Evolutionary conservation across 1,140 invertebrate genomes (phyloP).

Genomic region (Atopsyche davidsoni): DNA sequence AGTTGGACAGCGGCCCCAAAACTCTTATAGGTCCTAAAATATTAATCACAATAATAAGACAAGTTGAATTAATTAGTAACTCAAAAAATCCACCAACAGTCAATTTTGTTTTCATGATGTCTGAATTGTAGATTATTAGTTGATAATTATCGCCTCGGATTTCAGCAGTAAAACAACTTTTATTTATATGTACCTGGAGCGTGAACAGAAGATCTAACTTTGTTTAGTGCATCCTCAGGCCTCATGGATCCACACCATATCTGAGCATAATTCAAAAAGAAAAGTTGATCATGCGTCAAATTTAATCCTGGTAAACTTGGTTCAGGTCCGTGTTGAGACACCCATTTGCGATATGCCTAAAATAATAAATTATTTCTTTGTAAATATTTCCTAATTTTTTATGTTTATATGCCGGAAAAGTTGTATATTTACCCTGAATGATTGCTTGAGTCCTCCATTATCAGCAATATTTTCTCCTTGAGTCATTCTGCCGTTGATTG

Average conservation of each 20-base stretch:
- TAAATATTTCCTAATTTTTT: not conserved
- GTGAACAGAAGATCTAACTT: slow-evolving; percentile 75
- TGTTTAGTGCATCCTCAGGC: slow-evolving; percentile 74
- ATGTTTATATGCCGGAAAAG: not conserved
- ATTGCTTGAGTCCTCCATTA: slow-evolving; percentile 82
- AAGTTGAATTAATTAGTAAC: not conserved
- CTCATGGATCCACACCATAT: slow-evolving; percentile 84
- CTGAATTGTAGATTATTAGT: not conserved
- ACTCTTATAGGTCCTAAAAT: slow-evolving; percentile 47
- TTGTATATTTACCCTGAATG: slow-evolving; percentile 52
- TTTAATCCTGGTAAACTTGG: slow-evolving; percentile 71
- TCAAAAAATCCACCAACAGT: not conserved
- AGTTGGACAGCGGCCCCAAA: slow-evolving; percentile 78
- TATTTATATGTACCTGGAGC: slow-evolving; percentile 66
- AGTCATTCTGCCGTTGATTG: slow-evolving; percentile 40
- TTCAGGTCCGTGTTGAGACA: slow-evolving; percentile 62
- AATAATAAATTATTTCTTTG: slow-evolving; percentile 26
- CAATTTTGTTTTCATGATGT: not conserved
- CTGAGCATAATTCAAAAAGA: slow-evolving; percentile 83
- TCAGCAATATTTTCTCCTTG: slow-evolving; percentile 80
- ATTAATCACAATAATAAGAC: not conserved
- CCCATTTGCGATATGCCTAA: slow-evolving; percentile 76
- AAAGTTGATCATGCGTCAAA: slow-evolving; percentile 79
- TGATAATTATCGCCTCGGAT: not conserved
- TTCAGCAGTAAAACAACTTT: not conserved